These are phyloP conservation scores for Dyspetes luteomarginatus DNA, from an alignment of 2,888 invertebrate species.

Conservation along the genomic window DNA sequence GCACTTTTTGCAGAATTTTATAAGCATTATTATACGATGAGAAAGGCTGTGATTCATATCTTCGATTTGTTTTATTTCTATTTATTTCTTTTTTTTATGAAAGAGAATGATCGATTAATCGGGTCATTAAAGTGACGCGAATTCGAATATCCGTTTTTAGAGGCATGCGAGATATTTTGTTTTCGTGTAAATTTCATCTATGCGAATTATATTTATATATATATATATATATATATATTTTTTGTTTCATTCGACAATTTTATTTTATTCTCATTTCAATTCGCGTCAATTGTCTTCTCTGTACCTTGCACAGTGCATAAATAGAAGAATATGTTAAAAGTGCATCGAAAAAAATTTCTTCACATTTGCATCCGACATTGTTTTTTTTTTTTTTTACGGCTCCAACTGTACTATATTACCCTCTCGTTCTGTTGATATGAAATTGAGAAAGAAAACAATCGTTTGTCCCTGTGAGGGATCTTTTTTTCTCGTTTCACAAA, in stretches of 20 bases:
- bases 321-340: conserved; percentile 59
- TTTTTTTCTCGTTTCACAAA: background rate
- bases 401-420: conserved; percentile 64
- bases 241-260: conserved; percentile 2
- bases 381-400: conserved; percentile 12
- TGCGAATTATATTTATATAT: too few species aligned
- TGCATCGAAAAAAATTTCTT: background rate
- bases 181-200: too few species aligned
- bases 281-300: background rate
- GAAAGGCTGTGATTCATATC: conserved; percentile 47
- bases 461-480: too few species aligned
- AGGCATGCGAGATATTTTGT: conserved; percentile 22
- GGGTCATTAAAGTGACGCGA: conserved; percentile 29
- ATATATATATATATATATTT: too few species aligned
- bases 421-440: conserved; percentile 64
- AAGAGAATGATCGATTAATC: conserved; percentile 31
- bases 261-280: background rate
- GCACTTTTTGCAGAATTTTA: conserved; percentile 23
- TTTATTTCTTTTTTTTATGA: conserved; percentile 51
- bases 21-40: conserved; percentile 53
- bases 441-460: conserved; percentile 55
- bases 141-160: conserved; percentile 22
- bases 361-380: too few species aligned
- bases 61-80: too few species aligned
- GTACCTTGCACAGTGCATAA: conserved; percentile 50